Conservation (phyloP, 2,888 invertebrate species). For the Mechanitis mazaeus region DNA sequence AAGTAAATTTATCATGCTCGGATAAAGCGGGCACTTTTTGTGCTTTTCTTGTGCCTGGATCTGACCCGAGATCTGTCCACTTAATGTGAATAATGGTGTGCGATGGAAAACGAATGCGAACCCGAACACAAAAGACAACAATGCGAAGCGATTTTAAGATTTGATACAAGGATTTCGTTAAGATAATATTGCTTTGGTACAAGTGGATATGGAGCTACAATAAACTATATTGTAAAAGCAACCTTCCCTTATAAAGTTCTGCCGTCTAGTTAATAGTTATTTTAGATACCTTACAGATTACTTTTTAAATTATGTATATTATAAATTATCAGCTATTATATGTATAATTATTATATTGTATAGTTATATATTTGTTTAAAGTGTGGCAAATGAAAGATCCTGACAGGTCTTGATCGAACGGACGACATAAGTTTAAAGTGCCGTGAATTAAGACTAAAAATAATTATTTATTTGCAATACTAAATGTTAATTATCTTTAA, state of each 20-base stretch:
- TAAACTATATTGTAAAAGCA: not conserved
- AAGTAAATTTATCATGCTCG: slow-evolving; percentile 78
- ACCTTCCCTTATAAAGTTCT: not conserved
- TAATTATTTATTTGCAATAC: no score
- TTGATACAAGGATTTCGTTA: slow-evolving; percentile 69
- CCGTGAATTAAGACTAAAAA: no score
- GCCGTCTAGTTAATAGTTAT: not conserved
- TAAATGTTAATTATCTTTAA: no score
- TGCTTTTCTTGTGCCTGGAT: slow-evolving; percentile 76
- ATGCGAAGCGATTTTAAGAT: slow-evolving; percentile 72
- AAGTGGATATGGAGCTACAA: slow-evolving; percentile 31
- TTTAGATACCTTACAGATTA: no score
- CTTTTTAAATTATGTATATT: no score
- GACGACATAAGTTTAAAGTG: no score
- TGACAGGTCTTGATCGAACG: no score
- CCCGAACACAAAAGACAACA: slow-evolving; percentile 74
- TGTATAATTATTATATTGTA: no score
- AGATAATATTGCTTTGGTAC: slow-evolving; percentile 52
- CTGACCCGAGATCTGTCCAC: slow-evolving; percentile 78
- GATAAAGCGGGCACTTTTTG: slow-evolving; percentile 78
- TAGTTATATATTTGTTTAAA: no score
- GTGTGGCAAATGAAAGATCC: no score
- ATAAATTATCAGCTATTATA: no score
- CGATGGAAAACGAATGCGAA: slow-evolving; percentile 76
- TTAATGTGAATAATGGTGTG: slow-evolving; percentile 78